A percentile compares a stretch with the other conserved stretches of the same genome.
Evolutionary conservation across 2,113 vertebrate species (phyloP).

Genomic region (Muntiacus muntjak): DNA sequence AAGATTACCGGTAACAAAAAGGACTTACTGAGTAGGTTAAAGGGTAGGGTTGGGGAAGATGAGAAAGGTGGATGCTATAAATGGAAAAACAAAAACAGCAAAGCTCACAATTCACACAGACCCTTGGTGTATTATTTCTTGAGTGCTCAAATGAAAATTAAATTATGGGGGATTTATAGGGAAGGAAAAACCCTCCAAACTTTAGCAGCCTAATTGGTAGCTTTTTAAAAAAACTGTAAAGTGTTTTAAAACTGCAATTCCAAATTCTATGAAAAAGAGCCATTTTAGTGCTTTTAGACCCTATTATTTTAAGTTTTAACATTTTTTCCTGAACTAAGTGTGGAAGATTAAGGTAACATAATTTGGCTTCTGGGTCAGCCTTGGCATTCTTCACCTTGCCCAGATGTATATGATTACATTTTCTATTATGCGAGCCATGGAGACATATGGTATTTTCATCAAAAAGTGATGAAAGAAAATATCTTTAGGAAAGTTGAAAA

Average conservation of each 20-base stretch:
- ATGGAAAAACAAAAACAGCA: neutral
- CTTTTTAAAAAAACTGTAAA: neutral
- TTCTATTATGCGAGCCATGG: constrained; percentile 38
- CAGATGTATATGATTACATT: constrained; percentile 55
- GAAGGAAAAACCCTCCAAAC: neutral
- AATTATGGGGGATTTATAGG: neutral
- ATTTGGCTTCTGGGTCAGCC: constrained; percentile 37
- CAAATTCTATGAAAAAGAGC: constrained; percentile 37
- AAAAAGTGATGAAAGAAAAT: constrained; percentile 58
- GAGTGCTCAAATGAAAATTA: constrained; percentile 13
- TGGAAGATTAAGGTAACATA: constrained; percentile 50
- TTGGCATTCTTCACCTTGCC: constrained; percentile 38
- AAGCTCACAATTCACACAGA: neutral
- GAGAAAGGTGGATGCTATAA: neutral
- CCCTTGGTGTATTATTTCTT: neutral
- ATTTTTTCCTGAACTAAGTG: constrained; percentile 8
- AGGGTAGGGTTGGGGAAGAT: neutral
- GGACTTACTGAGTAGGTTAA: neutral
- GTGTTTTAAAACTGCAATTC: neutral
- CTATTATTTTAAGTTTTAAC: constrained; percentile 58
- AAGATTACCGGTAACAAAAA: neutral
- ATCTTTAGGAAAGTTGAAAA: constrained; percentile 65
- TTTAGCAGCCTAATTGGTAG: constrained; percentile 26
- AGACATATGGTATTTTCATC: constrained; percentile 61
- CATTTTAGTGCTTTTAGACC: constrained; percentile 25